Evolutionary conservation across 1,140 invertebrate species (phyloP), one percentile per base, ranked within the genome.

Genomic region (Macrobrachium rosenbergii): DNA sequence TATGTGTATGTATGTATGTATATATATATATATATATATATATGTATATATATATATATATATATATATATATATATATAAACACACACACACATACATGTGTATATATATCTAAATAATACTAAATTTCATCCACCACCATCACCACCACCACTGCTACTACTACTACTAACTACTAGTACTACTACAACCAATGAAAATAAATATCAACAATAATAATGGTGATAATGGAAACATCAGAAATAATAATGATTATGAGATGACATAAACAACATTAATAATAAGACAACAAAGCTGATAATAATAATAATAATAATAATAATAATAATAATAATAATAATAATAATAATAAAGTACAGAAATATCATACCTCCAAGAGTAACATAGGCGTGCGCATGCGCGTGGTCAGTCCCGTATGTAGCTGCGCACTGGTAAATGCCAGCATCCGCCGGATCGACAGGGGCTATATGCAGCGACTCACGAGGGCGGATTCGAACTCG

Each of bases 341-440:
- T 37, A 37, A 37, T 37, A 37, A 37, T 3, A 37, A 37, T 37
- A 37, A 37, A 2, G 28, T 37, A 1, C 28, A 37, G 28, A 1
- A 37, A 2, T 37, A 21, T n/a, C 84, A 23, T 16, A 87, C 84
- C 84, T 60, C 82, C 69, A 2, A 88, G 78, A 0, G 75, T 85
- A 21, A 85, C 82, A 69, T 81, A 58, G 21, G 87, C 82, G 37
- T 83, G 82, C 12, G 96, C 96, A 91, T 97, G 96, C 28, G 95
- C 95, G 92, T 97, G 96, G 91, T 97, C 96, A 91, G 95, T 96
- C 85, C 96, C 95, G 90, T 97, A 96, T 89, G 94, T 95, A 5
- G 96, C 96, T 88, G 97, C 95, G 91, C 97, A 99, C 90, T 97
- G 97, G 92, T 97, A 98, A 94, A 97, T 95, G 6, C 97, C 97